phyloP scores from a whole-genome alignment of 1,140 invertebrate genomes.

The Leptinotarsa defecta region DNA sequence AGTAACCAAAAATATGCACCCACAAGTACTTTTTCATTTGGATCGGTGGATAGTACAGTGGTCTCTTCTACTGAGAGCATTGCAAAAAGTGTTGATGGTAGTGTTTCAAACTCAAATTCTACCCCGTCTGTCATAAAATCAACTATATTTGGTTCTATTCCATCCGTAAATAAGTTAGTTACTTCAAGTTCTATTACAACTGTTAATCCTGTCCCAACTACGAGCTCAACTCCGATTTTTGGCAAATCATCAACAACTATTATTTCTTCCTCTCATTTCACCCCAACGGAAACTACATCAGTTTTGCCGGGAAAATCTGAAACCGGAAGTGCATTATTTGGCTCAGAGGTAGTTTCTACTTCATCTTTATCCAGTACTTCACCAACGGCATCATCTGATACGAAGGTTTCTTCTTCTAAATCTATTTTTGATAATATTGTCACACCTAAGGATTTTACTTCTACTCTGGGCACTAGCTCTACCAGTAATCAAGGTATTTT shows the following conservation, averaged over 20 bases:
- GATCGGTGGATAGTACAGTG: background rate
- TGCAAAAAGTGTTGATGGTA: background rate
- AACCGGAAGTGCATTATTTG: background rate
- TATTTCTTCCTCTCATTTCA: background rate
- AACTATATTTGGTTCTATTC: conserved; percentile 11
- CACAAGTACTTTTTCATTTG: conserved; percentile 20
- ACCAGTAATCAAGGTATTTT: background rate
- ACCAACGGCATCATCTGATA: conserved; percentile 9
- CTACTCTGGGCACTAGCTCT: background rate
- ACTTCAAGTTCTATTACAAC: background rate
- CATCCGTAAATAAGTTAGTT: too few relatives aligned
- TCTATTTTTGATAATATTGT: conserved; percentile 20
- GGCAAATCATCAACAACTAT: too few relatives aligned
- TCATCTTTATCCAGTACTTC: background rate
- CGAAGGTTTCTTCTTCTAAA: background rate
- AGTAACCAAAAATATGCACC: background rate
- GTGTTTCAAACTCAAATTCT: background rate
- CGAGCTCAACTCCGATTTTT: background rate
- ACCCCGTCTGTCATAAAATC: background rate
- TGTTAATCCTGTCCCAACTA: background rate
- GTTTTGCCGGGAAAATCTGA: background rate
- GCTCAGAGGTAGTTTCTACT: background rate
- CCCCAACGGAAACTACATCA: background rate
- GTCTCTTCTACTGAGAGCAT: background rate
- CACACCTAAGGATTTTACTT: background rate